A percentile compares a stretch with the other conserved stretches of the same genome.
phyloP scores from a whole-genome alignment of 2,797 vertebrate genomes.

The Dromococcyx pavoninus region DNA sequence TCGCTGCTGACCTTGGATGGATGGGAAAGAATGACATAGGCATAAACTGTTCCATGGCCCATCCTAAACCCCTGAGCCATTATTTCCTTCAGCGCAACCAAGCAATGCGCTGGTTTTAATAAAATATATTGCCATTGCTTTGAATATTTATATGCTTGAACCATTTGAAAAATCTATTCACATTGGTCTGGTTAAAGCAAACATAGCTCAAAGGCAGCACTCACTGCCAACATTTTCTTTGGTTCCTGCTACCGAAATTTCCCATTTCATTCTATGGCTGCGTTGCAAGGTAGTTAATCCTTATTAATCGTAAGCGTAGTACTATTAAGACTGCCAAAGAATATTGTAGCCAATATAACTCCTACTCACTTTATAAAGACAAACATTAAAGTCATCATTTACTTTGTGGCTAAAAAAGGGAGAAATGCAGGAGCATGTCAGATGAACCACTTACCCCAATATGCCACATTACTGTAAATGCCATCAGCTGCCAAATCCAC shows the following conservation, averaged over 20 bases:
- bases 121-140: conserved; percentile 41
- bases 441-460: neutral
- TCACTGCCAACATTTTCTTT: conserved; percentile 47
- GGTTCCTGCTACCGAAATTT: conserved; percentile 48
- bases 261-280: conserved; percentile 29
- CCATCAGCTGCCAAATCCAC: neutral
- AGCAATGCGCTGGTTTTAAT: conserved; percentile 2
- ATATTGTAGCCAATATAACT: conserved; percentile 40
- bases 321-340: conserved; percentile 38
- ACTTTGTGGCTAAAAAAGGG: conserved; percentile 6
- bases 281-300: conserved; percentile 17
- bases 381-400: conserved; percentile 49
- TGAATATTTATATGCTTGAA: conserved; percentile 35
- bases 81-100: conserved; percentile 33
- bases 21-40: conserved; percentile 11
- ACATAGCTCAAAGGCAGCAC: conserved; percentile 38
- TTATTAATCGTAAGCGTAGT: neutral
- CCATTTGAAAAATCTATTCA: conserved; percentile 39
- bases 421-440: conserved; percentile 35
- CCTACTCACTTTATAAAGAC: conserved; percentile 38
- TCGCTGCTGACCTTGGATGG: conserved; percentile 47
- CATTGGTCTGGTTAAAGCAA: conserved; percentile 42
- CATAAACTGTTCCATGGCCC: neutral
- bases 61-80: conserved; percentile 26
- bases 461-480: neutral